These are phyloP conservation scores for Pristionchus japonicus DNA, from an alignment of 2,888 invertebrate species.

Conservation along the genomic window DNA sequence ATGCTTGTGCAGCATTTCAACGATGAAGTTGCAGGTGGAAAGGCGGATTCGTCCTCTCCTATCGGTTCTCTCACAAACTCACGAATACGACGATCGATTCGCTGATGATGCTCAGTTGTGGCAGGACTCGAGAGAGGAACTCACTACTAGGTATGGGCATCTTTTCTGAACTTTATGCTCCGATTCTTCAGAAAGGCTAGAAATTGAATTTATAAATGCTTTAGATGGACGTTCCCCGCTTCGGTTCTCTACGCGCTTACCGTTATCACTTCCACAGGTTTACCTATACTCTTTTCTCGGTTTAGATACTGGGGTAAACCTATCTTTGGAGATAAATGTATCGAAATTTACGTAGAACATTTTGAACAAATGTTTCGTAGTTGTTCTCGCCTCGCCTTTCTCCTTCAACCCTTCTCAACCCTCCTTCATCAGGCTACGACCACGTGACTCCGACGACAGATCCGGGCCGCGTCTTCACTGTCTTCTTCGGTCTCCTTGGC, in stretches of 20 bases:
- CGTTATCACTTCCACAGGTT: slow-evolving; percentile 75
- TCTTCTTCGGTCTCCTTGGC: slow-evolving; percentile 74
- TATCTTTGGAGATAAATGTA: too few species aligned
- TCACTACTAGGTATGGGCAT: slow-evolving; percentile 57
- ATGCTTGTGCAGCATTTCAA: background rate
- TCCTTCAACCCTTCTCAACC: background rate
- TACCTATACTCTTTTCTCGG: too few species aligned
- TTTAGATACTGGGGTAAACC: too few species aligned
- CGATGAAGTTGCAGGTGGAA: slow-evolving; percentile 64
- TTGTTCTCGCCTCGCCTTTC: too few species aligned
- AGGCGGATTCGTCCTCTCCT: slow-evolving; percentile 68
- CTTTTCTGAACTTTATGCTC: too few species aligned
- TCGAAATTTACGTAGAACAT: too few species aligned
- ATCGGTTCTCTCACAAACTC: slow-evolving; percentile 68
- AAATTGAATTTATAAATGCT: too few species aligned
- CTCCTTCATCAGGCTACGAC: slow-evolving; percentile 68
- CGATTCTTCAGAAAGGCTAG: too few species aligned
- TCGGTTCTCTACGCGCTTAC: slow-evolving; percentile 74
- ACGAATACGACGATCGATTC: slow-evolving; percentile 75
- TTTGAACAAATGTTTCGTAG: too few species aligned
- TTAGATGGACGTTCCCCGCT: slow-evolving; percentile 74
- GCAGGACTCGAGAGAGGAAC: slow-evolving; percentile 65
- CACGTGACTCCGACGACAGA: slow-evolving; percentile 74
- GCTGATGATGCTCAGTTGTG: slow-evolving; percentile 71
- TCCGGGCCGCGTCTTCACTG: slow-evolving; percentile 75